A percentile compares a stretch with the other conserved stretches of the same genome.
These are phyloP conservation scores for Nowickia ferox DNA, from an alignment of 2,888 invertebrate species.

Conservation along the genomic window DNA sequence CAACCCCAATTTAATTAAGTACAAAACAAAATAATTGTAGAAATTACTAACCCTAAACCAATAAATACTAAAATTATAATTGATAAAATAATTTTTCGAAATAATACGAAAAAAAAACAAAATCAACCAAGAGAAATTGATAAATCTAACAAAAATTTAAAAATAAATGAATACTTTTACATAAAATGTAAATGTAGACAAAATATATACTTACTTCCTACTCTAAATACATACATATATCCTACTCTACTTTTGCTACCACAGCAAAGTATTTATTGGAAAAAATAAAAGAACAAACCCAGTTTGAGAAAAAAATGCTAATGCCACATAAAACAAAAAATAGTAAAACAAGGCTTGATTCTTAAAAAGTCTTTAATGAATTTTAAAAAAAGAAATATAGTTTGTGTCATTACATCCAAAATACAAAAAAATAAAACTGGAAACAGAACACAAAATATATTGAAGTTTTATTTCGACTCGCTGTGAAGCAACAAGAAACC, in stretches of 20 bases:
- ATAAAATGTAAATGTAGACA: conserved; percentile 29
- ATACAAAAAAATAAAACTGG: conserved; percentile 64
- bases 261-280: conserved; percentile 30
- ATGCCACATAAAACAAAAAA: conserved; percentile 68
- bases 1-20: conserved; percentile 66
- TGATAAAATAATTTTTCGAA: conserved; percentile 42
- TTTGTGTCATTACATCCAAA: conserved; percentile 67
- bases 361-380: conserved; percentile 42
- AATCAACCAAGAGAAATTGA: conserved; percentile 19
- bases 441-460: conserved; percentile 60
- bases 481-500: background rate
- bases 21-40: conserved; percentile 60
- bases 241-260: conserved; percentile 10
- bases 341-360: conserved; percentile 48
- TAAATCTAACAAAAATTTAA: background rate
- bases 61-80: conserved; percentile 17
- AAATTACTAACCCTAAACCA: conserved; percentile 37
- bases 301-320: conserved; percentile 74
- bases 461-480: conserved; percentile 54
- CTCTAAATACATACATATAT: background rate
- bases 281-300: conserved; percentile 53
- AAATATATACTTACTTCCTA: conserved; percentile 1
- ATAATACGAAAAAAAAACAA: conserved; percentile 12
- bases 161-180: conserved; percentile 1
- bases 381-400: conserved; percentile 47